Evolutionary conservation across 2,113 vertebrate genomes (phyloP).

Genomic region (Brevimyrus niger): DNA sequence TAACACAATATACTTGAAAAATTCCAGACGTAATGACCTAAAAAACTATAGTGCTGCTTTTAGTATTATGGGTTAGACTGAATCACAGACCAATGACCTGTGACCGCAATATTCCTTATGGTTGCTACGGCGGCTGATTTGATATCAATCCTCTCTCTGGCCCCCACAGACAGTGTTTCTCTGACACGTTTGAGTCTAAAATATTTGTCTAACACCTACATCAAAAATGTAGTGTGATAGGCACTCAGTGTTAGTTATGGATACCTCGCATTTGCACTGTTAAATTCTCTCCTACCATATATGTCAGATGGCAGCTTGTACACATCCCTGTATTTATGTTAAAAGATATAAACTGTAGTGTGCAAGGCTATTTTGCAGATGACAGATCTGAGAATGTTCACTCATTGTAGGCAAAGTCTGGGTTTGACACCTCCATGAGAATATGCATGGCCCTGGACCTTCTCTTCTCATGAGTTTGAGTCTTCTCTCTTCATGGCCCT

Average conservation of each 20-base stretch:
- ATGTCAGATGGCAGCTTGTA: not conserved
- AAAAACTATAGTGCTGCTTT: not conserved
- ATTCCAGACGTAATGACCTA: not conserved
- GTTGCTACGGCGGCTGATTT: constrained; percentile 8
- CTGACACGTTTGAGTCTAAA: not conserved
- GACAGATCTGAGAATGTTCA: not conserved
- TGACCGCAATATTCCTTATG: constrained; percentile 14
- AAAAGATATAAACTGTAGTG: not conserved
- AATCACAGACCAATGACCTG: constrained; percentile 16
- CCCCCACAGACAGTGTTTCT: not conserved
- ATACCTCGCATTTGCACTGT: not conserved
- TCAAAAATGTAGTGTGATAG: not conserved
- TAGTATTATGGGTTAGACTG: constrained; percentile 1
- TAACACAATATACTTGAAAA: not conserved
- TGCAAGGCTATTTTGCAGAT: not conserved
- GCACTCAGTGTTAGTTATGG: not conserved
- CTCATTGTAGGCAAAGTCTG: not conserved
- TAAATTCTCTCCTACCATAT: not conserved
- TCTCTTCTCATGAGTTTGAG: not conserved
- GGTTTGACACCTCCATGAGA: not conserved
- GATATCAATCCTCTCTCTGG: not conserved
- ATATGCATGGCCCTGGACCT: not conserved
- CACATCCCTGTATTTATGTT: not conserved
- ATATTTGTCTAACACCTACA: not conserved
- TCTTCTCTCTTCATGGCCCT: not conserved